A percentile compares a stretch with the other conserved stretches of the same genome.
Conservation (phyloP, 1,140 invertebrate genomes). For the Lerema accius region DNA sequence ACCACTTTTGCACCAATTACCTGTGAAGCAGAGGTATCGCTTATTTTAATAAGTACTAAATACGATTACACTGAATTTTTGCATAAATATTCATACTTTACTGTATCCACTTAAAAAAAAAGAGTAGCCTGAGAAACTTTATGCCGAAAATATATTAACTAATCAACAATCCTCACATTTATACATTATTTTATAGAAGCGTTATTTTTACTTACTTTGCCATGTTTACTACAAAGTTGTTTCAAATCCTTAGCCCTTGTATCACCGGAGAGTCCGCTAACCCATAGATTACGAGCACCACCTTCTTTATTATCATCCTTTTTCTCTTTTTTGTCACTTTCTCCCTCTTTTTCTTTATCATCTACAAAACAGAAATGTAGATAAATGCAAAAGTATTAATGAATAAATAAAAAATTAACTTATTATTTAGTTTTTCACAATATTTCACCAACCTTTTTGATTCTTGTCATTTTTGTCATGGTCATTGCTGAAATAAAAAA, state of each 20-base stretch:
- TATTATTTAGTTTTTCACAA: too few relatives aligned
- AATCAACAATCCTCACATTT: too few relatives aligned
- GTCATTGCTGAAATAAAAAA: conserved; percentile 74
- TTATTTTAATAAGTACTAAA: not conserved
- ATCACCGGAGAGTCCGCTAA: conserved; percentile 94
- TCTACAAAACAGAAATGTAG: conserved; percentile 47
- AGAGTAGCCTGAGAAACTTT: too few relatives aligned
- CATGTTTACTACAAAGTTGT: conserved; percentile 94
- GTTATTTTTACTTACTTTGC: conserved; percentile 87
- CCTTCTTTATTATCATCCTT: conserved; percentile 73
- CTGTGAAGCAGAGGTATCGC: conserved; percentile 39
- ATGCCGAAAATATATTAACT: too few relatives aligned
- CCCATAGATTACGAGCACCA: conserved; percentile 91
- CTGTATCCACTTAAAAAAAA: too few relatives aligned
- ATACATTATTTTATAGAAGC: too few relatives aligned
- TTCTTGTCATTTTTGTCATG: conserved; percentile 66
- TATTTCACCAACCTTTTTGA: conserved; percentile 68
- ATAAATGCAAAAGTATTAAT: conserved; percentile 20
- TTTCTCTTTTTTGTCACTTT: conserved; percentile 71
- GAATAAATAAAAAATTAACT: too few relatives aligned
- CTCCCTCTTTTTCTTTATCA: conserved; percentile 69
- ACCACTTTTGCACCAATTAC: conserved; percentile 98
- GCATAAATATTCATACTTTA: too few relatives aligned
- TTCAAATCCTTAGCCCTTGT: conserved; percentile 97
- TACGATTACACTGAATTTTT: too few relatives aligned